Evolutionary conservation across 2,888 invertebrate genomes (phyloP).

Genomic region (Drepanosiphum platanoidis): DNA sequence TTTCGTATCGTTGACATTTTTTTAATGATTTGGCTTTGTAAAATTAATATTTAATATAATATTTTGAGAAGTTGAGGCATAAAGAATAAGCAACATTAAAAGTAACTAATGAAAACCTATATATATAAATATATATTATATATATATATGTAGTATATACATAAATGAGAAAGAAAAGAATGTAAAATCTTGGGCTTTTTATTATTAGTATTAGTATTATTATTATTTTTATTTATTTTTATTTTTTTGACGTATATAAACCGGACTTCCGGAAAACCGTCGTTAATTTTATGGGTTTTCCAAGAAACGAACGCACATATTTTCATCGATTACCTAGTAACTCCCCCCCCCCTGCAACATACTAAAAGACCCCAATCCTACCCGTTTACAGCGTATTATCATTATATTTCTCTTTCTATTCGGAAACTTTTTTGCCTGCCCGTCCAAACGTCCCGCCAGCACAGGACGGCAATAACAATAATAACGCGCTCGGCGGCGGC

Average conservation of each 20-base stretch:
- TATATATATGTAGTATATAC: too few relatives aligned
- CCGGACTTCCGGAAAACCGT: conserved; percentile 34
- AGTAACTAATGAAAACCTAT: too few relatives aligned
- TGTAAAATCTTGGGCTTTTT: not conserved
- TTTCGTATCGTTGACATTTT: not conserved
- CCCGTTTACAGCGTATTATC: conserved; percentile 3
- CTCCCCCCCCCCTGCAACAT: not conserved
- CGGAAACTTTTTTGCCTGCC: conserved; percentile 46
- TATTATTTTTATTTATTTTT: too few relatives aligned
- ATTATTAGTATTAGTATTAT: too few relatives aligned
- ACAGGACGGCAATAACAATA: conserved; percentile 54
- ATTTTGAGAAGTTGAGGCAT: not conserved
- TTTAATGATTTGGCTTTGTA: not conserved
- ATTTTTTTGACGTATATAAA: not conserved
- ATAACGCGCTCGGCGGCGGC: conserved; percentile 52
- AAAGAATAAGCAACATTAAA: too few relatives aligned
- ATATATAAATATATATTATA: too few relatives aligned
- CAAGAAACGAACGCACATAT: conserved; percentile 25
- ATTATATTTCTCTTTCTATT: conserved; percentile 52
- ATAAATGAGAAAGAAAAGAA: not conserved
- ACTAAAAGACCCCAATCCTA: conserved; percentile 34
- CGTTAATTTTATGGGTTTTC: conserved; percentile 33
- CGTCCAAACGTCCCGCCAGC: conserved; percentile 21
- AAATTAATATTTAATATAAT: not conserved
- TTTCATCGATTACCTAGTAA: conserved; percentile 47